These are phyloP conservation scores for Danio rerio DNA, from an alignment of 2,113 vertebrate genomes.

Conservation along the genomic window GRCz12tu NC_133180.1:37847001-37847500, in stretches of 20 bases:
- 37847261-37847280: slow-evolving; percentile 65
- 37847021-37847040: slow-evolving; percentile 74
- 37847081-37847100: slow-evolving; percentile 47
- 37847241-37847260: slow-evolving; percentile 84
- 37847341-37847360: too few species aligned
- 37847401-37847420: too few species aligned
- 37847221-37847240: slow-evolving; percentile 85
- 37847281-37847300: not conserved
- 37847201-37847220: slow-evolving; percentile 84
- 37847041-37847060: slow-evolving; percentile 76
- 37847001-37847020: slow-evolving; percentile 73
- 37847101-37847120: slow-evolving; percentile 42
- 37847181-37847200: slow-evolving; percentile 85
- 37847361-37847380: too few species aligned
- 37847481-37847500: too few species aligned
- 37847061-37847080: slow-evolving; percentile 60
- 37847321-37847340: too few species aligned
- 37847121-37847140: slow-evolving; percentile 70
- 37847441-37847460: too few species aligned
- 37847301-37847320: not conserved
- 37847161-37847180: slow-evolving; percentile 88
- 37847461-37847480: too few species aligned
- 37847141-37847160: slow-evolving; percentile 82
- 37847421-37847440: too few species aligned
- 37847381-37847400: too few species aligned